These are phyloP conservation scores for Nothoprocta pentlandii DNA, from an alignment of 2,113 vertebrate species.

Conservation along the genomic window DNA sequence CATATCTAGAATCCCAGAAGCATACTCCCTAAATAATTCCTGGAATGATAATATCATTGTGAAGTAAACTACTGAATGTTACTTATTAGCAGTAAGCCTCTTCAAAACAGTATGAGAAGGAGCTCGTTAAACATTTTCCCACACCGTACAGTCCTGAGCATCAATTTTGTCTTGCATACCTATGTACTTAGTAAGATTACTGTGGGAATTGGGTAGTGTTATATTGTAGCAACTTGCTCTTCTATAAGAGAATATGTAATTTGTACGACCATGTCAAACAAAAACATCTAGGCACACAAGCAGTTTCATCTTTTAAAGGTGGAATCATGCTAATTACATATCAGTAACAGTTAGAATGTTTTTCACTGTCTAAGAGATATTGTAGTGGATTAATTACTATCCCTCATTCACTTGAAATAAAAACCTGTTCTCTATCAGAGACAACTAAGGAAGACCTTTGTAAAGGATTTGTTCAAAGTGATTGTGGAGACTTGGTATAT, in stretches of 20 bases:
- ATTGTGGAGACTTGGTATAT: background rate
- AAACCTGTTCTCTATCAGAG: background rate
- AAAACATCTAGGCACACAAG: background rate
- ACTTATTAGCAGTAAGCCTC: background rate
- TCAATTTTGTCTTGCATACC: background rate
- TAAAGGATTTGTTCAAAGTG: background rate
- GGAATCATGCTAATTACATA: background rate
- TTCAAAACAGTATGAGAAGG: background rate
- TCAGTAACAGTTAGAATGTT: background rate
- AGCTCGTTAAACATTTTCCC: background rate
- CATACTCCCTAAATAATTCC: background rate
- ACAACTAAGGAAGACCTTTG: background rate
- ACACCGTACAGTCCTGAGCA: fast-evolving
- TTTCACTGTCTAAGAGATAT: background rate
- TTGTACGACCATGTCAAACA: background rate
- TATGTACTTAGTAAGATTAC: background rate
- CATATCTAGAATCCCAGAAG: background rate
- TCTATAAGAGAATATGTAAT: background rate
- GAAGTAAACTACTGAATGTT: background rate
- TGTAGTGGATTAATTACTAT: background rate
- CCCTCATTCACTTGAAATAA: background rate
- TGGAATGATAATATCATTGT: background rate
- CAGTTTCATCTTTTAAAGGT: background rate
- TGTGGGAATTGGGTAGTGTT: fast-evolving
- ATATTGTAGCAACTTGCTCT: background rate